Evolutionary conservation across 2,113 vertebrate genomes (phyloP), one percentile per base, ranked within the genome.

Genomic region (Theropithecus gelada): DNA sequence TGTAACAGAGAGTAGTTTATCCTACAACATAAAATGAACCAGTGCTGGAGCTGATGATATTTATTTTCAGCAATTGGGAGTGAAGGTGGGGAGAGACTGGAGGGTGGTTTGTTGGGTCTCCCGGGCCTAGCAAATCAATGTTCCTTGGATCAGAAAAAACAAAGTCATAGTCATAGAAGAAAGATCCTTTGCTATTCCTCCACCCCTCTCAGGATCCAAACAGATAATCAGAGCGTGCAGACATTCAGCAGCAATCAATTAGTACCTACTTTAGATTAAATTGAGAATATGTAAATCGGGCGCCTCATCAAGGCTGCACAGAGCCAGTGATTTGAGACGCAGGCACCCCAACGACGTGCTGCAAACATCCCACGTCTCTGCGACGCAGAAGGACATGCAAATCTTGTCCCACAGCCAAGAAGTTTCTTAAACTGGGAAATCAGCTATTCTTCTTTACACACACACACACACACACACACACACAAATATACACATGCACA

Each of bases 251-350:
- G 98, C 98, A 99, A 99, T 99, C 99, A 99, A 98, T 99, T 99
- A 99, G 99, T 98, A 98, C 98, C 99, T 99, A 99, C 98, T 99
- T 99, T 99, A 99, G 98, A 99, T 99, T 99, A 99, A 99, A 99
- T 99, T 99, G 99, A 99, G 99, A 99, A 99, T 99, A 99, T 99
- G 99, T 98, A 99, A 99, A 99, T 99, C 95, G 98, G 97, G 83
- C 35, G 98, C 94, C 98, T 99, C 99, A 99, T 99, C 98, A 98
- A 99, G 98, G 98, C 98, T 98, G 97, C 96, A 97, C 98, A 98
- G 98, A 98, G 98, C 98, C 98, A 98, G 98, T 98, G 98, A 98
- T 98, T 99, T 98, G 98, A 98, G 98, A 98, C 97, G 85, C 97
- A 89, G 94, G 97, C 95, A 97, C 94, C 96, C 96, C 96, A 95